Evolutionary conservation across 1,140 invertebrate species (phyloP), one percentile per base, ranked within the genome.

Genomic region (Pollicipes pollicipes): DNA sequence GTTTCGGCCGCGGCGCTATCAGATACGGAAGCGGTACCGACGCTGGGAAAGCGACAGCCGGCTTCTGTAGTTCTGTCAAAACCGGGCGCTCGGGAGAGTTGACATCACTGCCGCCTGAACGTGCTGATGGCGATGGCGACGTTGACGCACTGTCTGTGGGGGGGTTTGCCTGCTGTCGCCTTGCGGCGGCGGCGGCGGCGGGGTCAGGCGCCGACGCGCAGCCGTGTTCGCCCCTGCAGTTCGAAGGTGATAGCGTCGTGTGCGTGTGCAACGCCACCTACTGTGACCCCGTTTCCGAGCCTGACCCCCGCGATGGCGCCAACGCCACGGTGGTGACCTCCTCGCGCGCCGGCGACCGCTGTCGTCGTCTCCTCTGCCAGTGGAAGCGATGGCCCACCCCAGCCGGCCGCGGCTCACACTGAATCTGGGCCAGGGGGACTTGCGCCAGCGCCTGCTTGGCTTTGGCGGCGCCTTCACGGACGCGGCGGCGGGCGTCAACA

Each of bases 381-480:
- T 35, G 6, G 6, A 17, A 17, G 6, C 35, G 35, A 17, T 8
- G 35, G 70, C 68, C 13, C 37, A n/a, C 68, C 68, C 68, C n/a
- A n/a, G 24, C 68, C 68, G 37, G 68, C 24, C 21, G 24, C 24
- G 30, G n/a, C 24, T 68, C 30, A 37, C 37, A n/a, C 24, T 21
- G 35, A 3, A 24, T 66, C 70, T 80, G 17, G 75, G 79, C 68
- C 30, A 45, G 28, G 71, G 64, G 30, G 30, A 70, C n/a, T 75
- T 32, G 28, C 76, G 75, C 69, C 81, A 85, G 75, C 79, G 73
- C 27, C 79, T 85, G 27, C 72, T 85, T 70, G 93, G 93, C 0
- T 95, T 92, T 78, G 93, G 93, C 0, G 91, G 89, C 26, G 88
- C 92, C 0, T 90, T 94, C 73, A 95, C 92, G 0, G 93, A 95